phyloP scores from a whole-genome alignment of 2,797 vertebrate genomes.

The Premnoplex brunnescens region DNA sequence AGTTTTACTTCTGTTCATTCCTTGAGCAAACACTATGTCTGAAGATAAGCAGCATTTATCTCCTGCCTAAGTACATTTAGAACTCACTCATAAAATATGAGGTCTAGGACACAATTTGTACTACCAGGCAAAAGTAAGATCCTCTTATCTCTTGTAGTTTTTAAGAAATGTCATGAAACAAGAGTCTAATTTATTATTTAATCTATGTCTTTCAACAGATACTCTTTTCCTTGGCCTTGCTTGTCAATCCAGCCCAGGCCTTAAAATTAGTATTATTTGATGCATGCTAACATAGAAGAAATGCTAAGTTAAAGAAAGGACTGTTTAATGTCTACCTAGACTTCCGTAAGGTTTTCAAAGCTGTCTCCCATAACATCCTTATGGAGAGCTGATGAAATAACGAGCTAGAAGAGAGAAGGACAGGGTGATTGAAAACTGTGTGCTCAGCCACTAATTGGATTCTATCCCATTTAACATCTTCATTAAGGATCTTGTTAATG shows the following conservation, averaged over 20 bases:
- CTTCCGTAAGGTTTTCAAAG: background rate
- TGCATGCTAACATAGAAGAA: background rate
- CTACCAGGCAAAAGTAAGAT: background rate
- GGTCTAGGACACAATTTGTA: background rate
- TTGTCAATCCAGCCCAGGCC: background rate
- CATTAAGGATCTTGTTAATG: background rate
- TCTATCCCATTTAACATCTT: background rate
- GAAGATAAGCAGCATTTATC: background rate
- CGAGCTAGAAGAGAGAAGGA: background rate
- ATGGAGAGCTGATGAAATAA: background rate
- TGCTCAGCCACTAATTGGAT: background rate
- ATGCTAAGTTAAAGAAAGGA: background rate
- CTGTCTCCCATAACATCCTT: accelerated
- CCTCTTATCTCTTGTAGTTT: background rate
- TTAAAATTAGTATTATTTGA: background rate
- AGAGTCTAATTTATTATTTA: background rate
- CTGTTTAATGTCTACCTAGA: background rate
- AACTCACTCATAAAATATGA: background rate
- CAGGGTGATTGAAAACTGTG: background rate
- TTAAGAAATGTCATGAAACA: background rate
- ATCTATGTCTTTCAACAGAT: background rate
- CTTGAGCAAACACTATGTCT: background rate
- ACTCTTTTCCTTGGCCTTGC: background rate
- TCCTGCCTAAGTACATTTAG: background rate
- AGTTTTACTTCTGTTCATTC: background rate